Percentiles rank a stretch among this genome's conserved stretches.
Evolutionary conservation across 2,888 invertebrate genomes (phyloP).

Genomic region (Lacanobia wlatinum): DNA sequence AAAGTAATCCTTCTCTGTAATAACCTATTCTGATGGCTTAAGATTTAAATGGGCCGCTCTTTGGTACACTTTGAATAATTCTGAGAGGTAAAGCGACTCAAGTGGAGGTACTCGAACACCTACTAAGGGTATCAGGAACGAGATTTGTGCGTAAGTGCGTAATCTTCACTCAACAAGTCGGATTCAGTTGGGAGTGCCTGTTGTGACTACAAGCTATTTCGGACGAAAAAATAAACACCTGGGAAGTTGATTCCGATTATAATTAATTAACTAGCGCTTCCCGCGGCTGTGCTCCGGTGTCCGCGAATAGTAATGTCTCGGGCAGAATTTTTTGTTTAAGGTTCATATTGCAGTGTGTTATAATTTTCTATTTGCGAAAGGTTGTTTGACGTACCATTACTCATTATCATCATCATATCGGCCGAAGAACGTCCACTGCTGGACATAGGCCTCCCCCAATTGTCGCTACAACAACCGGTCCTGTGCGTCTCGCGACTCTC

Average conservation of each 20-base stretch:
- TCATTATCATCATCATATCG: too few species aligned
- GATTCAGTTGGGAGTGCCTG: constrained; percentile 31
- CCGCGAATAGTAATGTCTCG: not conserved
- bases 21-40: constrained; percentile 44
- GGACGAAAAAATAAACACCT: not conserved
- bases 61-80: constrained; percentile 59
- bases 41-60: constrained; percentile 43
- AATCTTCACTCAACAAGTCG: constrained; percentile 55
- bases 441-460: too few species aligned
- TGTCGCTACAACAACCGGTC: too few species aligned
- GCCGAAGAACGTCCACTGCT: too few species aligned
- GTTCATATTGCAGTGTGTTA: too few species aligned
- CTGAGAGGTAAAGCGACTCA: constrained; percentile 39
- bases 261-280: not conserved
- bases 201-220: not conserved
- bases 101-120: constrained; percentile 39
- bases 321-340: not conserved
- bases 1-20: constrained; percentile 44
- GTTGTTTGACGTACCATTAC: too few species aligned
- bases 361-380: too few species aligned
- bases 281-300: too few species aligned
- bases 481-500: too few species aligned
- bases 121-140: constrained; percentile 46
- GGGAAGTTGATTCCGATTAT: not conserved
- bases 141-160: constrained; percentile 58